Evolutionary conservation across 2,113 vertebrate species (phyloP), one percentile per base, ranked within the genome.

Genomic region (human): DNA sequence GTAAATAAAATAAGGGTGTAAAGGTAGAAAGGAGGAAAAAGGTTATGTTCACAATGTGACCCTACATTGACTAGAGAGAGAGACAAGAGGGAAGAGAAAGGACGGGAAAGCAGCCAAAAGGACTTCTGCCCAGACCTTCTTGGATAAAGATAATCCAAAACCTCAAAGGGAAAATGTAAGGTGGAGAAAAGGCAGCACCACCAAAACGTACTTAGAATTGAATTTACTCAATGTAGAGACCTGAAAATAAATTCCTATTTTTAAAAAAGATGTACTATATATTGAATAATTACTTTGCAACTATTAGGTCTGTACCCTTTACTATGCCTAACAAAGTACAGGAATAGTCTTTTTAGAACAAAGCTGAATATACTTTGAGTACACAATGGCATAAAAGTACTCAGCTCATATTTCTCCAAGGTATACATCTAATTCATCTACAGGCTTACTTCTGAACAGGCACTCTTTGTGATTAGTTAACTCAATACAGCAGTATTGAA

Each of bases 351-450:
- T 94, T 96, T 89, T 79, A 96, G 72, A 96, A 94, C 55, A 95
- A 96, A 93, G 45, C 84, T 88, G 57, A 93, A 90, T 76, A 79
- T 40, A 84, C 50, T 92, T 91, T 89, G 55, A 94, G 61, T 48
- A 8, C 55, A 83, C 32, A 85, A 90, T 48, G 76, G 76, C 78
- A 96, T 86, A 96, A 90, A 94, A 97, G 93, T 80, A 94, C 76
- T 96, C 25, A 59, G 85, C 64, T 93, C 61, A 76, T 83, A 95
- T 94, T 93, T 96, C 96, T 98, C 92, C 64, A 87, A 94, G 88
- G 82, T 94, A 59, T 40, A 89, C n/a, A 73, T 48, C 80, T 94
- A 81, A 94, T 95, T 96, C 86, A 91, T 82, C 85, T 83, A 80
- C 38, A 73, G 61, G 78, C 89, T 97, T 48, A 92, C 93, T 88